phyloP scores from a whole-genome alignment of 2,888 invertebrate genomes.

The Drosophila prostipennis region DNA sequence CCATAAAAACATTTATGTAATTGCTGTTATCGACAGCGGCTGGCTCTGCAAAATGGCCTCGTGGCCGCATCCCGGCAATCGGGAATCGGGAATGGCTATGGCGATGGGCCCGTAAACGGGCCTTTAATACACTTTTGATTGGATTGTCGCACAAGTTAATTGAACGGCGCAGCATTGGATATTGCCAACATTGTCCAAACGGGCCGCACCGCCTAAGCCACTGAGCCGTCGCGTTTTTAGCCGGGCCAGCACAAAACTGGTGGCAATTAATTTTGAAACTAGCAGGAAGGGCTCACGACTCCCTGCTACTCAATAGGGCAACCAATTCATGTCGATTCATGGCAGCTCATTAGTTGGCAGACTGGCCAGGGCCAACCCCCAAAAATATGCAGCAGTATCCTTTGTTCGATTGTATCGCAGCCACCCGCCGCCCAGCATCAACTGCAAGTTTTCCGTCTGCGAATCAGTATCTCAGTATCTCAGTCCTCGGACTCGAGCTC shows the following conservation, averaged over 20 bases:
- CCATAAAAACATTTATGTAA: constrained; percentile 78
- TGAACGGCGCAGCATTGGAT: constrained; percentile 60
- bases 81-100: constrained; percentile 16
- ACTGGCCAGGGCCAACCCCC: constrained; percentile 33
- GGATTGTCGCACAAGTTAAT: constrained; percentile 80
- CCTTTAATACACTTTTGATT: constrained; percentile 80
- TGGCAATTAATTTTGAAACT: constrained; percentile 70
- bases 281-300: constrained; percentile 38
- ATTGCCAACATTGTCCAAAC: constrained; percentile 10
- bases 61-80: constrained; percentile 44
- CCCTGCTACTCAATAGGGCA: constrained; percentile 29
- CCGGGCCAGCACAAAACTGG: constrained; percentile 43
- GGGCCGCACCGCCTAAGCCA: constrained; percentile 50
- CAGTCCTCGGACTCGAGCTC: constrained; percentile 3
- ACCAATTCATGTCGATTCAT: constrained; percentile 67
- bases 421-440: constrained; percentile 2
- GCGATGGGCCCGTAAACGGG: constrained; percentile 54
- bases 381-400: constrained; percentile 35
- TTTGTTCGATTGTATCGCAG: constrained; percentile 43
- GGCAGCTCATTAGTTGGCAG: constrained; percentile 72
- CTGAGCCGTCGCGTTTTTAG: constrained; percentile 36
- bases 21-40: constrained; percentile 79
- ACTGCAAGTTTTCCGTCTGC: constrained; percentile 24
- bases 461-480: constrained; percentile 33
- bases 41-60: constrained; percentile 57